Percentiles rank a stretch among this genome's conserved stretches.
Conservation (phyloP, 2,797 vertebrate species). For the Synaphobranchus kaupii region DNA sequence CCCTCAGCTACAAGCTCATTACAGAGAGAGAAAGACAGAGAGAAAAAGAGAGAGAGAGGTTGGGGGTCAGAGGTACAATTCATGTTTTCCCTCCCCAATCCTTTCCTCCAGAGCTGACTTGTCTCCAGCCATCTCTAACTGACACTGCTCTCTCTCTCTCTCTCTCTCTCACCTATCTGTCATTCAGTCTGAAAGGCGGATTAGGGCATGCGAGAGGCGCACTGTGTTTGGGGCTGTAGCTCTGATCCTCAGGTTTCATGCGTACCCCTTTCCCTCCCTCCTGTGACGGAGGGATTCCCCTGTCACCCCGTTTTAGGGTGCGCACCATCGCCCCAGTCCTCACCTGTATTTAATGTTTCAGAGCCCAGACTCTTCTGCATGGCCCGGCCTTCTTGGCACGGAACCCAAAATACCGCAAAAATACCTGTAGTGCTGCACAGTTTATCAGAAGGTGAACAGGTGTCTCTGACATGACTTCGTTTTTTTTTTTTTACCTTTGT, state of each 20-base stretch:
- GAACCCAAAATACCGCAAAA: not conserved
- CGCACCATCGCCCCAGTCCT: not conserved
- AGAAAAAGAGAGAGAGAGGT: conserved; percentile 1
- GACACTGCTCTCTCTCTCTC: conserved; percentile 28
- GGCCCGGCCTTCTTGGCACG: not conserved
- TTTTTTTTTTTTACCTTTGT: not conserved
- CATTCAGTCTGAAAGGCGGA: conserved; percentile 60
- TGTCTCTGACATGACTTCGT: conserved; percentile 56
- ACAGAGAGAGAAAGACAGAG: conserved; percentile 28
- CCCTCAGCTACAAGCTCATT: conserved; percentile 34
- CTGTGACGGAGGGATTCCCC: conserved; percentile 32
- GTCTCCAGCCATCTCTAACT: conserved; percentile 5
- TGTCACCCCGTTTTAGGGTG: conserved; percentile 42
- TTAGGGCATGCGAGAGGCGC: conserved; percentile 56
- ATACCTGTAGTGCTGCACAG: conserved; percentile 25
- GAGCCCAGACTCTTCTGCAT: conserved; percentile 17
- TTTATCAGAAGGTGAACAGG: conserved; percentile 56
- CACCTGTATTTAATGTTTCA: conserved; percentile 29
- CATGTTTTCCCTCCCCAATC: conserved; percentile 14
- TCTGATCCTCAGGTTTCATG: conserved; percentile 71
- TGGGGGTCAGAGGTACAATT: conserved; percentile 39
- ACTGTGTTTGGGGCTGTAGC: conserved; percentile 54
- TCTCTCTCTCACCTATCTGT: conserved; percentile 31
- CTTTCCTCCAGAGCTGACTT: conserved; percentile 16
- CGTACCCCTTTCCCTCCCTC: conserved; percentile 58